Evolutionary conservation across 2,888 invertebrate genomes (phyloP).

Genomic region (Trachelus iudaicus): DNA sequence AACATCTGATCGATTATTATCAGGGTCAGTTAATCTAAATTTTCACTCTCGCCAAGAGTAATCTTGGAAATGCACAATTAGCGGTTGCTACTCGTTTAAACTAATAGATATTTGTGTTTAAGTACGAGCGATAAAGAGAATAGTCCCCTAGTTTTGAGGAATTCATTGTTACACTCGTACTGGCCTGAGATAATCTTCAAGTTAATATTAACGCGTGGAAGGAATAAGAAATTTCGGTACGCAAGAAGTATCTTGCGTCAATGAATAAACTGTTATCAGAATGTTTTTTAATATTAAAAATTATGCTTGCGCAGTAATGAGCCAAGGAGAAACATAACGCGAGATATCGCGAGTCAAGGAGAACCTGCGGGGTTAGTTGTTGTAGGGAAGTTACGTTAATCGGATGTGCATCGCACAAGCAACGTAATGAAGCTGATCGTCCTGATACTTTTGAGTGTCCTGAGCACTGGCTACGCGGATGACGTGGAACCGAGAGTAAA

Average conservation of each 20-base stretch:
- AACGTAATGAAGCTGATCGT: neutral
- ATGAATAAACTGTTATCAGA: neutral
- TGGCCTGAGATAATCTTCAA: neutral
- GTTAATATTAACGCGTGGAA: neutral
- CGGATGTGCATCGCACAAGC: neutral
- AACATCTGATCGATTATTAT: neutral
- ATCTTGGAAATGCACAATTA: neutral
- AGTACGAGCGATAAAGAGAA: neutral
- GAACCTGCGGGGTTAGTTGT: neutral
- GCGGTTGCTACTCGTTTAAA: neutral
- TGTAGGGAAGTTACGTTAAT: neutral
- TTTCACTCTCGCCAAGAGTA: neutral
- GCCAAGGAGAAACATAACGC: neutral
- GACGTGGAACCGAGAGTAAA: conserved; percentile 36
- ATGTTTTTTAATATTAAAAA: neutral
- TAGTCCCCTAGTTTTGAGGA: neutral
- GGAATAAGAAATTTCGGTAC: neutral
- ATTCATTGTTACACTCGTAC: too few relatives aligned
- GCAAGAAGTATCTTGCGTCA: too few relatives aligned
- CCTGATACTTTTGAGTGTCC: neutral
- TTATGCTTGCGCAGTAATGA: neutral
- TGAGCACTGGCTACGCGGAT: neutral
- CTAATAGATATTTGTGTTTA: neutral
- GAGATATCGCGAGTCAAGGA: neutral
- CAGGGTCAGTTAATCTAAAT: neutral